Base-by-base conservation (phyloP, 2,888 invertebrate genomes). In the Philopedon plagiatum region DNA sequence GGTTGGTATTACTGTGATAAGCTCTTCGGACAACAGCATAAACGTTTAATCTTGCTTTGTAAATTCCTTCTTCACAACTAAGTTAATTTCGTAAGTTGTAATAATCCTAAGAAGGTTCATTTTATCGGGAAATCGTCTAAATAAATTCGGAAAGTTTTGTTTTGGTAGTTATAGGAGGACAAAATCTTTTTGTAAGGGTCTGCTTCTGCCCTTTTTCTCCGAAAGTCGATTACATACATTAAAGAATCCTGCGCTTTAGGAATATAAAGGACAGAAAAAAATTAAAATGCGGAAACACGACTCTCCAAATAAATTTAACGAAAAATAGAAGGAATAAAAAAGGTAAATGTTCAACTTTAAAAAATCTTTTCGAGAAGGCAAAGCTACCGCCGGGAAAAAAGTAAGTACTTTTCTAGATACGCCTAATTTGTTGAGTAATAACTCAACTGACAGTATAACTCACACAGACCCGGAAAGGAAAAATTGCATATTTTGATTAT, bases 401-500 rank as follows among this genome's bases (percentile, higher is more conserved):
- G 11, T 11, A 37, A 64, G 37, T 56, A 65, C 18, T 39, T 18
- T 26, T 41, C 23, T 49, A 46, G 49, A 58, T 57, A 65, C 21
- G 34, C 26, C 32, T 32, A 61, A 29, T 61, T 61, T 46, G 29
- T 46, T 46, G n/a, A 19, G 26, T 46, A 61, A 61, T 61, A 61
- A 61, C 19, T 44, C 44, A 60, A 62, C 15, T 18, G 2, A 29
- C n/a, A 54, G 13, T 39, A 54, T 63, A 62, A 49, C 32, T 49
- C 34, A 63, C 21, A 39, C 29, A 13, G 15, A 32, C 11, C 5
- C 9, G 32, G 54, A 34, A 61, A 54, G 49, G 68, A 51, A 54
- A 68, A 51, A 68, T 68, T 49, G 51, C 41, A 51, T 68, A 60
- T 61, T 67, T 68, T 68, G 68, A 70, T 64, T 70, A 51, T 57